Conservation (phyloP, 2,797 vertebrate genomes). For the Glyptemys insculpta region DNA sequence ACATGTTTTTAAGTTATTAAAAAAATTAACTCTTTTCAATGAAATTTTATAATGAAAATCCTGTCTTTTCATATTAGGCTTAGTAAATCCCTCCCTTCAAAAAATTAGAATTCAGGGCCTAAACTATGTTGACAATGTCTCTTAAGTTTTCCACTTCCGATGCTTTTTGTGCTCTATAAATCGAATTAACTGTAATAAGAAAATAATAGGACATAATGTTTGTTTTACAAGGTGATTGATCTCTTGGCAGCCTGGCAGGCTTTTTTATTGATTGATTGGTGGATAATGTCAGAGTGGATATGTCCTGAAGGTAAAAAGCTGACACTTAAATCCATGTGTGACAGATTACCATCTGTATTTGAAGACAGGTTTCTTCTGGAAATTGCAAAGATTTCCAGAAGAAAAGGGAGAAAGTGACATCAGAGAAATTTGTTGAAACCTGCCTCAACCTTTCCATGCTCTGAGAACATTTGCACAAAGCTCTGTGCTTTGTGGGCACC, state of each 20-base stretch:
- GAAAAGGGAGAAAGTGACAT: slow-evolving; percentile 73
- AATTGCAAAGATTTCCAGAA: slow-evolving; percentile 69
- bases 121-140: slow-evolving; percentile 63
- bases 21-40: slow-evolving; percentile 53
- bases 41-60: slow-evolving; percentile 51
- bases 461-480: slow-evolving; percentile 64
- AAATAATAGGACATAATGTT: slow-evolving; percentile 71
- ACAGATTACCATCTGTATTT: slow-evolving; percentile 74
- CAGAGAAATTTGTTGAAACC: slow-evolving; percentile 71
- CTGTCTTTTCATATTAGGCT: slow-evolving; percentile 63
- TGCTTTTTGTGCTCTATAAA: slow-evolving; percentile 65
- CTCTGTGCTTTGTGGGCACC: slow-evolving; percentile 41
- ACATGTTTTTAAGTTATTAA: slow-evolving; percentile 50
- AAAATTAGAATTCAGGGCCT: slow-evolving; percentile 37
- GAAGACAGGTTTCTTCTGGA: slow-evolving; percentile 56
- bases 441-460: slow-evolving; percentile 60
- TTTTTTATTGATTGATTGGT: slow-evolving; percentile 70
- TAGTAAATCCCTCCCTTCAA: slow-evolving; percentile 60
- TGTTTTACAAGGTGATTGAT: slow-evolving; percentile 74
- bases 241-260: slow-evolving; percentile 71
- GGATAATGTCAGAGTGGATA: slow-evolving; percentile 72
- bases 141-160: neutral
- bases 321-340: slow-evolving; percentile 75
- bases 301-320: slow-evolving; percentile 72
- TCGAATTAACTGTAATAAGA: slow-evolving; percentile 75